A percentile compares a stretch with the other conserved stretches of the same genome.
These are phyloP conservation scores for Stenchaetothrips biformis DNA, from an alignment of 2,888 invertebrate species.

Conservation along the genomic window DNA sequence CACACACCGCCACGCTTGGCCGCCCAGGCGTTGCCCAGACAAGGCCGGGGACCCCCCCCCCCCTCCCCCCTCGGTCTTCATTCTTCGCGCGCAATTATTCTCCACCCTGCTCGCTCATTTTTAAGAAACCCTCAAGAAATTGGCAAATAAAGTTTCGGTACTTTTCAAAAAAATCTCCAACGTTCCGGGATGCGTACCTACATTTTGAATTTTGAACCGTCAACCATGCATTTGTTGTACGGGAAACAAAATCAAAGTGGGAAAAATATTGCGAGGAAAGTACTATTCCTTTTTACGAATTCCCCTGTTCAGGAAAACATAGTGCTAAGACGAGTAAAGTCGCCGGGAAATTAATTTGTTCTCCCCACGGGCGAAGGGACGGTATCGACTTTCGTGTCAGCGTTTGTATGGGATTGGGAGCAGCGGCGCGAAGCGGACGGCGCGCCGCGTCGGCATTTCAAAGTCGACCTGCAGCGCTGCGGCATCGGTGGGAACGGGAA, in stretches of 20 bases:
- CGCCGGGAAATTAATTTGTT: neutral
- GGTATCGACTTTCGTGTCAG: neutral
- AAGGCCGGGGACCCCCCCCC: neutral
- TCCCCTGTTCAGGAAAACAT: no score
- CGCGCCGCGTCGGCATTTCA: slow-evolving; percentile 2
- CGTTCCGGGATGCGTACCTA: no score
- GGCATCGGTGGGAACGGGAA: neutral
- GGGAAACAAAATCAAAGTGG: no score
- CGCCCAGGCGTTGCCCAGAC: neutral
- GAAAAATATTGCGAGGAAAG: no score
- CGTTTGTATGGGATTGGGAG: neutral
- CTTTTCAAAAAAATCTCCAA: no score
- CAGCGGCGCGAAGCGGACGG: neutral
- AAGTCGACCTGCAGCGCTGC: neutral
- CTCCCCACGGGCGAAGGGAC: neutral
- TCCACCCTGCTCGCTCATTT: neutral
- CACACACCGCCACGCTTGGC: slow-evolving; percentile 1
- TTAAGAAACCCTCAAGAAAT: neutral
- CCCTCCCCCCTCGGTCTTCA: neutral
- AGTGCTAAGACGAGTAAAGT: no score
- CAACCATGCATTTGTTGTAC: no score
- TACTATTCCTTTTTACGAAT: no score
- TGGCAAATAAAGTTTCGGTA: no score
- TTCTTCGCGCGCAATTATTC: neutral
- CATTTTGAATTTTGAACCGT: no score